phyloP scores from a whole-genome alignment of 2,888 invertebrate genomes.

The Synanthedon myopaeformis region DNA sequence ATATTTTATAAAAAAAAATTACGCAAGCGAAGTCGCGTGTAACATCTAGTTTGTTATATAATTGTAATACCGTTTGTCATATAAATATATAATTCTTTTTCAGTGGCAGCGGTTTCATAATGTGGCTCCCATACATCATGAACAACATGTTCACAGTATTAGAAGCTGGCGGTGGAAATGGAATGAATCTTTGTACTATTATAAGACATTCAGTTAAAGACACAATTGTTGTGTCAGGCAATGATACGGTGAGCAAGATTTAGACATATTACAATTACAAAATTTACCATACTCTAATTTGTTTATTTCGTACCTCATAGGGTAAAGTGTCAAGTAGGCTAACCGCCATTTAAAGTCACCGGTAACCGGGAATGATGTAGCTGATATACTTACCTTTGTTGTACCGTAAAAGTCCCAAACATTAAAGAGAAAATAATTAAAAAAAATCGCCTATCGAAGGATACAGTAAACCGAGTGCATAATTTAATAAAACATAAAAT shows the following conservation, averaged over 20 bases:
- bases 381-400: no score
- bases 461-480: no score
- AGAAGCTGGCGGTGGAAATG: constrained; percentile 41
- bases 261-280: not conserved
- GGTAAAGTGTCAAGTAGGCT: no score
- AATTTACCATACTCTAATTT: not conserved
- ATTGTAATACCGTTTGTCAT: no score
- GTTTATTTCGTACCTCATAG: not conserved
- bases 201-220: constrained; percentile 34
- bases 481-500: no score
- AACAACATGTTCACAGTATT: constrained; percentile 56
- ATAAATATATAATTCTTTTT: constrained; percentile 2
- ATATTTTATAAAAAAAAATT: not conserved
- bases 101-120: constrained; percentile 60
- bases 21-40: not conserved
- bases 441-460: no score
- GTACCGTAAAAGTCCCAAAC: no score
- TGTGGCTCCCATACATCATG: constrained; percentile 65
- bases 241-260: constrained; percentile 28
- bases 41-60: not conserved
- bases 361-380: no score
- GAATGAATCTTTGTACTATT: constrained; percentile 56
- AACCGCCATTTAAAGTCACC: no score
- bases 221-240: constrained; percentile 16
- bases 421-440: no score